Evolutionary conservation across 2,888 invertebrate species (phyloP).

Genomic region (Galerucella pusilla): DNA sequence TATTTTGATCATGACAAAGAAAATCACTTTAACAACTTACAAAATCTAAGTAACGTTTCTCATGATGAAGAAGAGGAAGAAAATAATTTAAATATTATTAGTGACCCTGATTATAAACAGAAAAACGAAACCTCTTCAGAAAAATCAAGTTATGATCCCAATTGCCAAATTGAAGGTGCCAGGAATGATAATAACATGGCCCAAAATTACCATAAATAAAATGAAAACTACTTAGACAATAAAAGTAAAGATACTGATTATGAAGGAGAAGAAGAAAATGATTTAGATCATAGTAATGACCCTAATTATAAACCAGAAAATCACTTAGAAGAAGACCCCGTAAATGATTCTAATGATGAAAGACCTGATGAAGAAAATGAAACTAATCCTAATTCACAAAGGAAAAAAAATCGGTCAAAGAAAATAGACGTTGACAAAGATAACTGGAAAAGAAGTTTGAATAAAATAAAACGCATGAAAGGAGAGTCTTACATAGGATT

Average conservation of each 20-base stretch:
- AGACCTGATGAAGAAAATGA: slow-evolving; percentile 1
- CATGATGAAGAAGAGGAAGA: not conserved
- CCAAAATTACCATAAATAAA: not conserved
- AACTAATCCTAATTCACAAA: not conserved
- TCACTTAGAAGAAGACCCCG: not conserved
- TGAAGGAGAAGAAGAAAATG: not conserved
- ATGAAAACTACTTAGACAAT: not conserved
- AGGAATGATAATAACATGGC: not conserved
- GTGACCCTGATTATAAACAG: not conserved
- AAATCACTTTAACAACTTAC: not conserved
- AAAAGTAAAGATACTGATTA: not conserved
- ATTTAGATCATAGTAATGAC: not conserved
- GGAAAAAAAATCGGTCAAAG: not conserved
- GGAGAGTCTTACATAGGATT: not conserved
- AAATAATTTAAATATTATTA: not conserved
- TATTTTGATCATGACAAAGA: not conserved
- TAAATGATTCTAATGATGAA: slow-evolving; percentile 1
- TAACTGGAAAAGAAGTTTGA: not conserved
- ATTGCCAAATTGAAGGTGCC: slow-evolving; percentile 1
- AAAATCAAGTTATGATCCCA: not conserved
- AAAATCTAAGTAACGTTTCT: not conserved
- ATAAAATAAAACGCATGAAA: slow-evolving; percentile 2
- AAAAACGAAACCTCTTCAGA: not conserved
- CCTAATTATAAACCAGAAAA: slow-evolving; percentile 3
- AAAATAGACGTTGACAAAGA: slow-evolving; percentile 6